phyloP scores from a whole-genome alignment of 2,888 invertebrate species.

The Cerceris rybyensis region DNA sequence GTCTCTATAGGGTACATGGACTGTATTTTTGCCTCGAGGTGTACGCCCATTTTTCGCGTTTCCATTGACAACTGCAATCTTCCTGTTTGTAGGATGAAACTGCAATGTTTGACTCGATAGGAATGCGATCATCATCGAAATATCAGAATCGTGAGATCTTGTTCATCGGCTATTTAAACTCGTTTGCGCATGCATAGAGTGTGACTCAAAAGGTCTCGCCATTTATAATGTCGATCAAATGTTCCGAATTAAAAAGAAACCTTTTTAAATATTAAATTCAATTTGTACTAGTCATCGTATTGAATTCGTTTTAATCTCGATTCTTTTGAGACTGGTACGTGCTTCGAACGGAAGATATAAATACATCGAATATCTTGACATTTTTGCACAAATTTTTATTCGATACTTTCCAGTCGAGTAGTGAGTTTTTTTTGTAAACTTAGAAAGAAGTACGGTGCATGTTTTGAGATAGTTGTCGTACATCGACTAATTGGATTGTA shows the following conservation, averaged over 20 bases:
- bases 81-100: constrained; percentile 52
- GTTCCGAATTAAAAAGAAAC: constrained; percentile 10
- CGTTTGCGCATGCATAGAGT: constrained; percentile 1
- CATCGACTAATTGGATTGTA: background rate
- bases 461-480: background rate
- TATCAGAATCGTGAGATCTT: background rate
- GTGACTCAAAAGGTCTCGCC: constrained; percentile 10
- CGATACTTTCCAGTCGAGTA: background rate
- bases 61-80: constrained; percentile 67
- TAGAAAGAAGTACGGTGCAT: too few relatives aligned
- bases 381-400: background rate
- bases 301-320: constrained; percentile 13
- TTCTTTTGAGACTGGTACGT: background rate
- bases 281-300: constrained; percentile 9
- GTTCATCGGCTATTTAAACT: background rate
- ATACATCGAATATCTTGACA: background rate
- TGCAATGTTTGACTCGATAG: constrained; percentile 28
- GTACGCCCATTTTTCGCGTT: constrained; percentile 71
- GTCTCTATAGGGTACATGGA: constrained; percentile 21
- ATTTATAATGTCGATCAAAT: background rate
- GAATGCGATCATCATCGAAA: background rate
- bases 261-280: constrained; percentile 21
- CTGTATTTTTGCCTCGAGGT: constrained; percentile 34
- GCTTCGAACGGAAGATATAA: background rate
- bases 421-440: background rate